Conservation (phyloP, 2,113 vertebrate genomes). For the Hirundichthys speculiger region DNA sequence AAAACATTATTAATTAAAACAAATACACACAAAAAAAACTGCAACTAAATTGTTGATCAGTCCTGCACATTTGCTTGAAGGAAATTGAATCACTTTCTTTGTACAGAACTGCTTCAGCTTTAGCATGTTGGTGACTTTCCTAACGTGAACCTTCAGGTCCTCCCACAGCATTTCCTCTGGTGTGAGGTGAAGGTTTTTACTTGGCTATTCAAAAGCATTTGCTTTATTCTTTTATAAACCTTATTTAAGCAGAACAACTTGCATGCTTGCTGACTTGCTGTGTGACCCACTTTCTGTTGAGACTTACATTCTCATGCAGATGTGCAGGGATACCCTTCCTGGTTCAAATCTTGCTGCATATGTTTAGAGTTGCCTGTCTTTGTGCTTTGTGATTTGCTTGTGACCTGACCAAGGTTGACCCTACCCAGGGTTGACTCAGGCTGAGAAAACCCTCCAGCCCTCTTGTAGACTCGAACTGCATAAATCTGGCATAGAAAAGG, state of each 20-base stretch:
- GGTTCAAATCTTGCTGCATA: too few relatives aligned
- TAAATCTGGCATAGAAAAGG: too few relatives aligned
- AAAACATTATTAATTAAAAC: constrained; percentile 25
- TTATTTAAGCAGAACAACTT: background rate
- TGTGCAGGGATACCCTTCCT: too few relatives aligned
- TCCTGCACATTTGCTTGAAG: background rate
- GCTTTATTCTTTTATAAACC: background rate
- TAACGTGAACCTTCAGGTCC: background rate
- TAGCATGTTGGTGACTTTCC: background rate
- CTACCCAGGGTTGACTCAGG: too few relatives aligned
- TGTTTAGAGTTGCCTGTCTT: too few relatives aligned
- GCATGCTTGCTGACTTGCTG: background rate
- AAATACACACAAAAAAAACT: constrained; percentile 20
- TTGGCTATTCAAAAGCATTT: background rate
- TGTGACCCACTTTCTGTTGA: background rate
- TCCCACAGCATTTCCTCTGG: background rate
- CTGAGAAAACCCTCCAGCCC: too few relatives aligned
- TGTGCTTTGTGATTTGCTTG: too few relatives aligned
- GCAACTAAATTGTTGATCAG: constrained; percentile 1
- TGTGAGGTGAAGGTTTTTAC: background rate
- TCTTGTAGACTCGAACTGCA: too few relatives aligned
- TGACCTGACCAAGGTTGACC: too few relatives aligned
- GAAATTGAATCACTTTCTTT: background rate
- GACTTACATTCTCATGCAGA: background rate
- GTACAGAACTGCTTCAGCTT: background rate